Percentiles rank a stretch among this genome's conserved stretches.
Conservation (phyloP, 2,888 invertebrate genomes). For the Meiosimyza platycephala region DNA sequence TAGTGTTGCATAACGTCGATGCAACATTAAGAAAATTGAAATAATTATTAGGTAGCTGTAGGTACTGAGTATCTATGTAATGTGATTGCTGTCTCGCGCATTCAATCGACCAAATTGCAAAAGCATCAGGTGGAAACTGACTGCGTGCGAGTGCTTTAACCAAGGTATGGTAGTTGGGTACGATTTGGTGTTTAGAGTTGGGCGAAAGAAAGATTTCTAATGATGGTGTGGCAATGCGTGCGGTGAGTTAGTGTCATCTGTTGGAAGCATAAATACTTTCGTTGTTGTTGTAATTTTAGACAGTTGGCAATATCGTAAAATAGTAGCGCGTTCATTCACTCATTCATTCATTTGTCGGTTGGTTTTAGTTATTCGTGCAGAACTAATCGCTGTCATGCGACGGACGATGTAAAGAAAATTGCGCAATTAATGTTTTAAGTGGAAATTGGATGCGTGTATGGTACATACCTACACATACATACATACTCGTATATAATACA, state of each 20-base stretch:
- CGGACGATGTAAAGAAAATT: slow-evolving; percentile 31
- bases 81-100: slow-evolving; percentile 13
- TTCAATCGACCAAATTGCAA: slow-evolving; percentile 24
- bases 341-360: not conserved
- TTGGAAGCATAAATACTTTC: slow-evolving; percentile 21
- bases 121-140: slow-evolving; percentile 46
- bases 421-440: slow-evolving; percentile 35
- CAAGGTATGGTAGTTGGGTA: not conserved
- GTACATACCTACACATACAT: not conserved
- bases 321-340: not conserved
- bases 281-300: slow-evolving; percentile 21
- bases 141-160: not conserved
- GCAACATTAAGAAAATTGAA: slow-evolving; percentile 22
- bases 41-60: slow-evolving; percentile 8
- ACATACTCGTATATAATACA: not conserved
- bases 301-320: slow-evolving; percentile 32
- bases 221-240: not conserved
- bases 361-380: slow-evolving; percentile 50
- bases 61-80: too few species aligned
- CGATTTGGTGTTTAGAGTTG: not conserved
- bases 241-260: slow-evolving; percentile 19
- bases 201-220: too few species aligned
- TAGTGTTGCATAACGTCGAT: slow-evolving; percentile 23
- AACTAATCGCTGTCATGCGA: slow-evolving; percentile 50
- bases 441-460: slow-evolving; percentile 31